These are phyloP conservation scores for Calcarius lapponicus DNA, from an alignment of 2,797 vertebrate species.

Conservation along the genomic window DNA sequence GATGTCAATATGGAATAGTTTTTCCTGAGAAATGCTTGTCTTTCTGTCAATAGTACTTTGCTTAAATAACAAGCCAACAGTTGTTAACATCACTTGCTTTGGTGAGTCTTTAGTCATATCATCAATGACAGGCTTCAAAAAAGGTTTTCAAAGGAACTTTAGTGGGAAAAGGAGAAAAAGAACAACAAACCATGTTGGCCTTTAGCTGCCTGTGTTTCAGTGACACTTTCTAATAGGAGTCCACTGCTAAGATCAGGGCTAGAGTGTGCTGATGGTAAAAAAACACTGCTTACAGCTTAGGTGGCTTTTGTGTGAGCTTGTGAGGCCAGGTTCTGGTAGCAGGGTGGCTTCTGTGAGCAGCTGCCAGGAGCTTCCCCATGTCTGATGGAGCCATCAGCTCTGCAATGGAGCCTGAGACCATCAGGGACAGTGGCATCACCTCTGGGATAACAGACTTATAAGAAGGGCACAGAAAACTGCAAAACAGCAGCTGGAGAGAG, in stretches of 20 bases:
- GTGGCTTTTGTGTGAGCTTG: neutral
- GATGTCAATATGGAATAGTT: neutral
- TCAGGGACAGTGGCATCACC: neutral
- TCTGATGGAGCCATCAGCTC: neutral
- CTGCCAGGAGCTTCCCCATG: neutral
- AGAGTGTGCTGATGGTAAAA: neutral
- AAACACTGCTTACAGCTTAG: neutral
- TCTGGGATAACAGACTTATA: neutral
- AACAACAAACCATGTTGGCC: neutral
- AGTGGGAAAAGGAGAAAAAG: neutral
- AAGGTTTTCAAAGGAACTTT: neutral
- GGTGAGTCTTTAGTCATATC: neutral
- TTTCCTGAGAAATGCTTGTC: neutral
- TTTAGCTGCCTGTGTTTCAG: neutral
- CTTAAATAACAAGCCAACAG: conserved; percentile 15
- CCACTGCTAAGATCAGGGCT: neutral
- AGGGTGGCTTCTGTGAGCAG: neutral
- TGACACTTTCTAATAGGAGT: neutral
- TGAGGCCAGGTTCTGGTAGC: neutral
- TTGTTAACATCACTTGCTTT: conserved; percentile 34
- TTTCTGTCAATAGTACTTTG: conserved; percentile 21
- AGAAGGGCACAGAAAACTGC: neutral
- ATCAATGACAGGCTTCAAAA: conserved; percentile 20
- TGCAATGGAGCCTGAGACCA: neutral
- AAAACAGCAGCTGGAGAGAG: neutral